Evolutionary conservation across 2,113 vertebrate species (phyloP).

Genomic region (Nannospalax galili): DNA sequence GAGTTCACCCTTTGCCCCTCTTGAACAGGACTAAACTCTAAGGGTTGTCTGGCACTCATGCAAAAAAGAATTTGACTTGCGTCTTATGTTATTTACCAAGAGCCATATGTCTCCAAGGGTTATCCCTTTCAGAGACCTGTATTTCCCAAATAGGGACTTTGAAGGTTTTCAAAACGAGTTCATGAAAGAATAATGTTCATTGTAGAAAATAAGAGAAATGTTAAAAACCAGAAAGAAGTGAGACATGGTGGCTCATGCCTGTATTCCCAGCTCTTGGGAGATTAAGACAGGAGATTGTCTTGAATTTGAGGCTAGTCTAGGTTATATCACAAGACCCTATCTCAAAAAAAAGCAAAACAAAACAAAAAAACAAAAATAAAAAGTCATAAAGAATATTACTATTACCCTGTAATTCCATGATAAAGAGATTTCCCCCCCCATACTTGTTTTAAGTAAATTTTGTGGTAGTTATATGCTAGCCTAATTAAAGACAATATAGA

Average conservation of each 20-base stretch:
- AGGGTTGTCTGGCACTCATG: background rate
- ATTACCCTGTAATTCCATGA: background rate
- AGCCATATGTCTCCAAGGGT: background rate
- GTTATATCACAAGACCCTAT: background rate
- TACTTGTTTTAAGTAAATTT: background rate
- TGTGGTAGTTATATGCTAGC: background rate
- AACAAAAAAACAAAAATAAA: background rate
- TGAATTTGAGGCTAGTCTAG: background rate
- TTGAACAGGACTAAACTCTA: background rate
- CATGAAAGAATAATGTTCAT: slow-evolving; percentile 23
- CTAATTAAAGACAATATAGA: background rate
- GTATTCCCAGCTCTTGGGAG: background rate
- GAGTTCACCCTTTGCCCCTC: background rate
- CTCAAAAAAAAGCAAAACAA: background rate
- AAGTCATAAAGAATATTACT: background rate
- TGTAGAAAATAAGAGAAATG: background rate
- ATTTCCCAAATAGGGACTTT: slow-evolving; percentile 34
- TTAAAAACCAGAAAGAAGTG: background rate
- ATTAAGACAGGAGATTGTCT: background rate
- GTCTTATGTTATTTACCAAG: background rate
- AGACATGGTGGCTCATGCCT: background rate
- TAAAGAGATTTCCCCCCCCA: background rate
- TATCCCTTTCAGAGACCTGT: background rate
- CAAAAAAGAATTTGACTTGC: background rate
- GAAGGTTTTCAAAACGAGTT: slow-evolving; percentile 29